Evolutionary conservation across 35 echinoderm and acorn worm species (phyloP), one percentile per base, ranked within the genome.

Genomic region (Chiridota heheva): DNA sequence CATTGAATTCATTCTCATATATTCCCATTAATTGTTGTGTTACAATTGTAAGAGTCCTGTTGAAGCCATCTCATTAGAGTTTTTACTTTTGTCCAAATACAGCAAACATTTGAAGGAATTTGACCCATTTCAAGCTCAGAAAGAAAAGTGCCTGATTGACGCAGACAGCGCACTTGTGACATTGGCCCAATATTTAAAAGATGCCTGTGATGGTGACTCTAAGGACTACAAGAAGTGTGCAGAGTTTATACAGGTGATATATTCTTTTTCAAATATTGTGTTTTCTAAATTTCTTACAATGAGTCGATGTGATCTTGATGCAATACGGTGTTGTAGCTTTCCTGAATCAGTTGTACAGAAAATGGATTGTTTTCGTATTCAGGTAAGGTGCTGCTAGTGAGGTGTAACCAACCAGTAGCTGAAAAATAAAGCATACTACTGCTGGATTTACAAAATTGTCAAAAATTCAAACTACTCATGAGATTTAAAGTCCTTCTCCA

Each of bases 41-140:
- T n/a, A n/a, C n/a, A n/a, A n/a, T n/a, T n/a, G n/a, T n/a, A 51
- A 51, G n/a, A 51, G n/a, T 51, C 8, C 8, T n/a, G 8, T n/a
- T 51, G n/a, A 51, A 10, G n/a, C n/a, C n/a, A 51, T 7, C 1
- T 61, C 58, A 61, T n/a, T 28, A 61, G 33, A 15, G 8, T 61
- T 61, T 25, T 75, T 22, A 71, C 62, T 66, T 41, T 72, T 40
- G 8, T 74, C 46, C 17, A 5, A 27, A 43, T 85, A n/a, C 55
- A 96, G 87, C 36, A 36, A 77, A 44, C 44, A 72, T 56, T 35
- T 96, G 37, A 83, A 87, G 63, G 68, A 57, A 36, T 96, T 90
- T 96, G 93, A 96, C 69, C 93, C 87, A 44, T 96, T 96, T 80
- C 28, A 64, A 53, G 84, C 63, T 29, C 87, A 90, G 79, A 96